phyloP scores from a whole-genome alignment of 1,140 invertebrate genomes.

The Penaeus indicus region DNA sequence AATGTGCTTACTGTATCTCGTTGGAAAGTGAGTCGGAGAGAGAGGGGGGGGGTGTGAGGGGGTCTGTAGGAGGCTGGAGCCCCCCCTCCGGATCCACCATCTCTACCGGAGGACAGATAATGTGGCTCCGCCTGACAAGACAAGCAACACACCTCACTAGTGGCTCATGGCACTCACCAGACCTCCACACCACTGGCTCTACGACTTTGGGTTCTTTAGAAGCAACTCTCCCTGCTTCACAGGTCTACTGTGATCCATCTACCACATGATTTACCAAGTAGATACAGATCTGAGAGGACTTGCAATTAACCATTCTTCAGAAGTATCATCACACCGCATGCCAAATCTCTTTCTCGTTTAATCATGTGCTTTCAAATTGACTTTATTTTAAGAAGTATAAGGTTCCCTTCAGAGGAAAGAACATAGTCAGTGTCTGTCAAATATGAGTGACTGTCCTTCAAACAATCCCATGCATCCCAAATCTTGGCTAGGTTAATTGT shows the following conservation, averaged over 20 bases:
- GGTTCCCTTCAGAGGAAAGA: too few species aligned
- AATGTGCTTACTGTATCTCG: conserved; percentile 46
- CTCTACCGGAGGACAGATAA: conserved; percentile 51
- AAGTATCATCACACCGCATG: too few species aligned
- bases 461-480: too few species aligned
- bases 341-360: too few species aligned
- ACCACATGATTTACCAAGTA: conserved; percentile 11
- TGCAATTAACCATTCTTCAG: background rate
- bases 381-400: too few species aligned
- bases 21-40: conserved; percentile 53
- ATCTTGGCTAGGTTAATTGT: too few species aligned
- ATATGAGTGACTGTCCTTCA: too few species aligned
- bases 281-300: conserved; percentile 9
- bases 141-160: conserved; percentile 54
- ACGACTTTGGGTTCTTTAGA: too few species aligned
- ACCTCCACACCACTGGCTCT: conserved; percentile 42
- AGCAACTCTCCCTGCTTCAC: conserved; percentile 16
- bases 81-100: conserved; percentile 38
- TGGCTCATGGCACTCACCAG: conserved; percentile 42
- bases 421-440: too few species aligned
- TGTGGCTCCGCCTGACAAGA: conserved; percentile 53
- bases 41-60: conserved; percentile 48
- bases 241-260: background rate
- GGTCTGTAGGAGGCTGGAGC: conserved; percentile 46
- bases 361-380: too few species aligned